Conservation (phyloP, 2,888 invertebrate species). For the Ypsolopha sequella region DNA sequence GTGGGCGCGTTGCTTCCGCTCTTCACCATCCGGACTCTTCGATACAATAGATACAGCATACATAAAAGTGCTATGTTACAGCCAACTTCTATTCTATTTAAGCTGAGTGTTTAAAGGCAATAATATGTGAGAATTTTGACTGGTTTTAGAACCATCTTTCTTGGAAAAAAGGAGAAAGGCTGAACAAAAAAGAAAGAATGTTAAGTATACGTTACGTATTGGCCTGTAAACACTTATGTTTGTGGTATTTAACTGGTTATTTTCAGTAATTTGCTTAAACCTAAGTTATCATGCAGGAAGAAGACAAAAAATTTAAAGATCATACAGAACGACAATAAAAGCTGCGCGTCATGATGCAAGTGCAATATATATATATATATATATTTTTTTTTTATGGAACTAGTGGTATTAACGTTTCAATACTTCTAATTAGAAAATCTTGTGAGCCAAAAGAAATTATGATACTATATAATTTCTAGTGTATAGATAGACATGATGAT, state of each 20-base stretch:
- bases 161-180: too few relatives aligned
- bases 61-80: slow-evolving; percentile 34
- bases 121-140: too few relatives aligned
- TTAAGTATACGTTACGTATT: background rate
- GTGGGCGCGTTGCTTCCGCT: slow-evolving; percentile 90
- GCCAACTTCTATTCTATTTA: slow-evolving; percentile 27
- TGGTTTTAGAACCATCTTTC: too few relatives aligned
- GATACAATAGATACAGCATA: slow-evolving; percentile 41
- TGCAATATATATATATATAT: slow-evolving; percentile 16
- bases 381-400: too few relatives aligned
- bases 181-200: too few relatives aligned
- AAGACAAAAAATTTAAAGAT: slow-evolving; percentile 13
- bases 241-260: too few relatives aligned
- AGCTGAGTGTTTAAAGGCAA: too few relatives aligned
- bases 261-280: background rate
- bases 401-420: too few relatives aligned
- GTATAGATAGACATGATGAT: too few relatives aligned
- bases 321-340: slow-evolving; percentile 40
- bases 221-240: background rate
- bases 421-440: too few relatives aligned
- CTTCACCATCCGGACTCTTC: slow-evolving; percentile 81
- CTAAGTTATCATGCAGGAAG: slow-evolving; percentile 24
- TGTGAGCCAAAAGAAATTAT: too few relatives aligned
- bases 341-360: slow-evolving; percentile 31
- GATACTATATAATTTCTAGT: too few relatives aligned